phyloP scores from a whole-genome alignment of 2,888 invertebrate species.

The Ferrisia virgata region DNA sequence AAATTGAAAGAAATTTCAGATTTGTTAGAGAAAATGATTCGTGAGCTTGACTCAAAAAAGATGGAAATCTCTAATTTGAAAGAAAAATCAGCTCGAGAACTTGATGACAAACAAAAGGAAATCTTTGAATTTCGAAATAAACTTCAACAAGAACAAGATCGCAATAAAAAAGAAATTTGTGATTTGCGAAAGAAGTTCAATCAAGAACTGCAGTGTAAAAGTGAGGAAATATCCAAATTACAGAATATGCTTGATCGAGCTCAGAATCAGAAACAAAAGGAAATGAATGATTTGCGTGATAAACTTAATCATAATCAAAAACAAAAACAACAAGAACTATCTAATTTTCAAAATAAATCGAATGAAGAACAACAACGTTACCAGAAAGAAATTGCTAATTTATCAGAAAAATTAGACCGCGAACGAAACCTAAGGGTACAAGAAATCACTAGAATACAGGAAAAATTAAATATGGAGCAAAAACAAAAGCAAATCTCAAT shows the following conservation, averaged over 20 bases:
- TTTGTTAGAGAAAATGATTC: background rate
- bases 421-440: background rate
- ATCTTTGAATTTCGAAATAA: background rate
- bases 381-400: constrained; percentile 31
- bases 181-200: background rate
- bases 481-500: constrained; percentile 43
- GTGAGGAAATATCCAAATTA: background rate
- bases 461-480: constrained; percentile 32
- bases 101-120: background rate
- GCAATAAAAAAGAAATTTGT: background rate
- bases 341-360: background rate
- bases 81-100: background rate
- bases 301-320: background rate
- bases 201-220: background rate
- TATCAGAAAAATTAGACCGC: background rate
- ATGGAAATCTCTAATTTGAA: background rate
- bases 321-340: constrained; percentile 16
- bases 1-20: background rate
- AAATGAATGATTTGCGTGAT: background rate
- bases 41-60: background rate
- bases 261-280: constrained; percentile 12
- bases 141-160: background rate
- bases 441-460: constrained; percentile 36
- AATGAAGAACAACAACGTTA: background rate
- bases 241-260: background rate